These are phyloP conservation scores for Drosophila fungiperda DNA, from an alignment of 2,888 invertebrate species.

Conservation along the genomic window DNA sequence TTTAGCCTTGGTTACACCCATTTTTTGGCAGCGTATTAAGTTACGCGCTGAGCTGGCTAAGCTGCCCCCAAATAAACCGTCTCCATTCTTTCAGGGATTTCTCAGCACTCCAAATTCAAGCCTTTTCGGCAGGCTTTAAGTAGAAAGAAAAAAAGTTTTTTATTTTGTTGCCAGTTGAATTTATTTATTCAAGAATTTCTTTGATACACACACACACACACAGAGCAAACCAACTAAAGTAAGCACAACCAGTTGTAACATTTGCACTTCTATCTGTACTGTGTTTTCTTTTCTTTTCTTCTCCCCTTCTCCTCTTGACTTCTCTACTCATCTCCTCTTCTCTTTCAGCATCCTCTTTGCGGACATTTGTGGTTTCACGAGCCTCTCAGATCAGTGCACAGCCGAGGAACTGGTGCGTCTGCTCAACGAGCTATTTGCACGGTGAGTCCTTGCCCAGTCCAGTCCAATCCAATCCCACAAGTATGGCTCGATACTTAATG, in stretches of 20 bases:
- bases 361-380: slow-evolving; percentile 97
- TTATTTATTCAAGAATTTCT: slow-evolving; percentile 48
- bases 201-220: slow-evolving; percentile 17
- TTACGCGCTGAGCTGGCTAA: slow-evolving; percentile 72
- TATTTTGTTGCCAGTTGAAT: slow-evolving; percentile 31
- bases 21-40: slow-evolving; percentile 57
- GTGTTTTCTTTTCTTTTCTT: background rate
- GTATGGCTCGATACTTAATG: slow-evolving; percentile 54
- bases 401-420: slow-evolving; percentile 95
- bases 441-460: slow-evolving; percentile 86
- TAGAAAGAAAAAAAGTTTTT: slow-evolving; percentile 14
- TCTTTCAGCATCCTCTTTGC: slow-evolving; percentile 93
- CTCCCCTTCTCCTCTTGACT: background rate
- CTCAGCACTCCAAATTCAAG: slow-evolving; percentile 8
- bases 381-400: slow-evolving; percentile 95
- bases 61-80: slow-evolving; percentile 48
- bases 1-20: slow-evolving; percentile 2
- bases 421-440: slow-evolving; percentile 95
- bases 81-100: slow-evolving; percentile 20
- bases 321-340: background rate
- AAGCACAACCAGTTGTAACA: slow-evolving; percentile 15
- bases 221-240: background rate
- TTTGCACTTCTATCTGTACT: slow-evolving; percentile 30
- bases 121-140: slow-evolving; percentile 24
- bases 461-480: slow-evolving; percentile 2